Conservation (phyloP, 2,113 vertebrate genomes). For the Rhegmatorhina hoffmannsi region DNA sequence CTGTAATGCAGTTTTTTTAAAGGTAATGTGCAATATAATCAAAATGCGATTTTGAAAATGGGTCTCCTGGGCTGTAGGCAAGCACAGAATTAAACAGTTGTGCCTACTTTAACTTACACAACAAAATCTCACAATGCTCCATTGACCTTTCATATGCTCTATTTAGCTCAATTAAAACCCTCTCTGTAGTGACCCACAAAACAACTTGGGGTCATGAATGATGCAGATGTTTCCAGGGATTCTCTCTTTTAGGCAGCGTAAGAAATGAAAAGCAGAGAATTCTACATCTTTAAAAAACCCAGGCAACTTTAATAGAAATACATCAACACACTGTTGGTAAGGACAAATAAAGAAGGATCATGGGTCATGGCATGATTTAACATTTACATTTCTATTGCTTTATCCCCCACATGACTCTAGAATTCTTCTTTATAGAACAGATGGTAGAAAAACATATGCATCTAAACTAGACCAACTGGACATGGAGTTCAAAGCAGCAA, state of each 20-base stretch:
- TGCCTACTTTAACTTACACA: constrained; percentile 27
- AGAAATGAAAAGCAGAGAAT: constrained; percentile 36
- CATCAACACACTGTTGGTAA: not conserved
- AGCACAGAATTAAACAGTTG: constrained; percentile 34
- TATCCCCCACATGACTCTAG: not conserved
- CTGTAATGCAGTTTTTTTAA: not conserved
- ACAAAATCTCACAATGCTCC: constrained; percentile 62
- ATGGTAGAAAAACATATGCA: not conserved
- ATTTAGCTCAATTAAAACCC: constrained; percentile 75
- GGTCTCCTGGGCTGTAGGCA: not conserved
- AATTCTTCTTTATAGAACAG: not conserved
- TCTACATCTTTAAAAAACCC: not conserved
- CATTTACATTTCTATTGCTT: not conserved
- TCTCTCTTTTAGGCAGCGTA: constrained; percentile 10
- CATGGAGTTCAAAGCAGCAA: not conserved
- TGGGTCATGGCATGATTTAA: not conserved
- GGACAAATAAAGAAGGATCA: not conserved
- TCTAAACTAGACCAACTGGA: not conserved
- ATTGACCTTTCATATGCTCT: constrained; percentile 72
- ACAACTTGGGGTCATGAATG: constrained; percentile 63
- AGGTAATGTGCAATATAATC: not conserved
- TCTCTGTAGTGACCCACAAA: constrained; percentile 65
- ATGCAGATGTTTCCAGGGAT: constrained; percentile 57
- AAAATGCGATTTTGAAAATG: constrained; percentile 17
- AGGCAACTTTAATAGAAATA: not conserved